These are phyloP conservation scores for Halocaridina rubra DNA, from an alignment of 2,888 invertebrate species.

Conservation along the genomic window DNA sequence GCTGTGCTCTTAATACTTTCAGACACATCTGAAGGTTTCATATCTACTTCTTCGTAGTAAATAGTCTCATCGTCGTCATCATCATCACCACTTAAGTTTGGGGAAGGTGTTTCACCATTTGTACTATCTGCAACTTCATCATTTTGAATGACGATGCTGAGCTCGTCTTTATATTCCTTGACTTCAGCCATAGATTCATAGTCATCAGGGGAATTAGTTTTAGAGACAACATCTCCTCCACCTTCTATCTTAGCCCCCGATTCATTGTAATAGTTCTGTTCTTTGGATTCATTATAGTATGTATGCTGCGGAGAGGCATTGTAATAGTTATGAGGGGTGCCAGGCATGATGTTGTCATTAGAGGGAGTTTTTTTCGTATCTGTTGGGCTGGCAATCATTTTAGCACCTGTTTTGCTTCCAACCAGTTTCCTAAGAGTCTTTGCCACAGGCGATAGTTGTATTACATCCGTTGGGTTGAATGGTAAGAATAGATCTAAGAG, in stretches of 20 bases:
- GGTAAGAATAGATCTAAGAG: constrained; percentile 32
- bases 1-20: no score
- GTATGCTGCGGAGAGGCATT: neutral
- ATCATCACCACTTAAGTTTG: neutral
- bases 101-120: neutral
- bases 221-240: neutral
- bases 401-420: neutral
- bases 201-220: constrained; percentile 16
- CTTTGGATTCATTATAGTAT: constrained; percentile 17
- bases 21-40: neutral
- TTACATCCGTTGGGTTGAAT: constrained; percentile 40
- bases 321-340: constrained; percentile 14
- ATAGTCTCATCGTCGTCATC: neutral
- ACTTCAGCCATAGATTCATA: constrained; percentile 45
- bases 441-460: constrained; percentile 18
- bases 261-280: constrained; percentile 13
- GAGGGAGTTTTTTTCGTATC: no score
- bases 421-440: neutral
- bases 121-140: constrained; percentile 3
- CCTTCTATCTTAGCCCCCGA: neutral
- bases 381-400: neutral
- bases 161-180: constrained; percentile 23
- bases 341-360: neutral
- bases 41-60: constrained; percentile 11
- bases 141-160: neutral